Conservation (phyloP, 2,888 invertebrate species). For the Drosophila trichaetosa region DNA sequence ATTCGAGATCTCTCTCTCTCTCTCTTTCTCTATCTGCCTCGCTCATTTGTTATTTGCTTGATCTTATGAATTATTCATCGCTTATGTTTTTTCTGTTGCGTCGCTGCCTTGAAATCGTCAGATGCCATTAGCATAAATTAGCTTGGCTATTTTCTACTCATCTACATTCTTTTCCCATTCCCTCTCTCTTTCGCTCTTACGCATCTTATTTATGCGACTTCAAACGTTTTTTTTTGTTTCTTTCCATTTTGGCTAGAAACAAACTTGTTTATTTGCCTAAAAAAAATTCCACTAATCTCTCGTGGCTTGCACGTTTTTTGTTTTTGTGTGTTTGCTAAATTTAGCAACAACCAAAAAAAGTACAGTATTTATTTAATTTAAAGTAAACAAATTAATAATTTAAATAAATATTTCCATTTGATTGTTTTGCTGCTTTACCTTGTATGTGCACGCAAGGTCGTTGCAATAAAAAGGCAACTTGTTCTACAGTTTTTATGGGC, state of each 20-base stretch:
- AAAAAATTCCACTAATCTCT: slow-evolving; percentile 64
- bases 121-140: slow-evolving; percentile 75
- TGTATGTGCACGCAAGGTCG: not conserved
- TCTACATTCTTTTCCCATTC: not conserved
- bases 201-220: slow-evolving; percentile 51
- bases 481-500: not conserved
- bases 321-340: slow-evolving; percentile 24
- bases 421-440: not conserved
- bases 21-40: not conserved
- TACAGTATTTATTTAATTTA: slow-evolving; percentile 5
- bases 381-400: not conserved
- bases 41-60: not conserved
- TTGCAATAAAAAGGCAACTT: slow-evolving; percentile 11
- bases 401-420: slow-evolving; percentile 2
- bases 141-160: slow-evolving; percentile 61
- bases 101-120: slow-evolving; percentile 58
- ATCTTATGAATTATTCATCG: slow-evolving; percentile 52
- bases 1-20: slow-evolving; percentile 16
- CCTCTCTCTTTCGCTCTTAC: not conserved
- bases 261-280: slow-evolving; percentile 59
- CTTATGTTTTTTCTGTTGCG: slow-evolving; percentile 16
- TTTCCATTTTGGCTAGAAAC: slow-evolving; percentile 42
- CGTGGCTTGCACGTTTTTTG: slow-evolving; percentile 69
- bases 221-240: slow-evolving; percentile 44
- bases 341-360: slow-evolving; percentile 24